A percentile compares a stretch with the other conserved stretches of the same genome.
These are phyloP conservation scores for Hirundo rustica DNA, from an alignment of 2,797 vertebrate species.

Conservation along the genomic window DNA sequence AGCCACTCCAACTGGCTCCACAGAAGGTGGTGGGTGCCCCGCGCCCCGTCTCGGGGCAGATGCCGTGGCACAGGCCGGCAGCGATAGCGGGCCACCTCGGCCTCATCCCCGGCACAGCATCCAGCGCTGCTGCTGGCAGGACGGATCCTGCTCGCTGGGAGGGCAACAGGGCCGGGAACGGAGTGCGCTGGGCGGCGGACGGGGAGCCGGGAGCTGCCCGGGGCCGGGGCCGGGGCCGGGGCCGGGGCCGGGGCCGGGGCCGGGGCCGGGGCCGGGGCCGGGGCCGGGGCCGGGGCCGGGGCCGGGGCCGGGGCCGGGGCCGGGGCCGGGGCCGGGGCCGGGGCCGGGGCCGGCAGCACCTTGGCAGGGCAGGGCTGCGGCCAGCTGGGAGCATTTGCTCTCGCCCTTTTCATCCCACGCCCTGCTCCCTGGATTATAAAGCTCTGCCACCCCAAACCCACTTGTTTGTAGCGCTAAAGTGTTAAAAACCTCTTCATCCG, in stretches of 20 bases:
- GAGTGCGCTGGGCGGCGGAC: not conserved
- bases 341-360: too few species aligned
- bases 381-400: not conserved
- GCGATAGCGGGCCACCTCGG: fast-evolving
- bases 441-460: not conserved
- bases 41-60: not conserved
- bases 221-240: too few species aligned
- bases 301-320: too few species aligned
- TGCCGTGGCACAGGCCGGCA: fast-evolving
- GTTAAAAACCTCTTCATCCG: not conserved
- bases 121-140: fast-evolving
- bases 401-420: fast-evolving
- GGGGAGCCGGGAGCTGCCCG: not conserved
- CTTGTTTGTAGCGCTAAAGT: not conserved
- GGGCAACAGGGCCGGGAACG: not conserved
- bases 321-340: too few species aligned
- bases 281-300: too few species aligned
- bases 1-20: not conserved
- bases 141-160: fast-evolving
- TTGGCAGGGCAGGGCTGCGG: not conserved
- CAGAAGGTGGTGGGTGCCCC: not conserved
- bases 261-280: too few species aligned
- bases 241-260: too few species aligned
- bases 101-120: fast-evolving
- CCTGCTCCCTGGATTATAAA: not conserved